Base-by-base conservation (phyloP, 2,797 vertebrate species). In the Coluber constrictor region DNA sequence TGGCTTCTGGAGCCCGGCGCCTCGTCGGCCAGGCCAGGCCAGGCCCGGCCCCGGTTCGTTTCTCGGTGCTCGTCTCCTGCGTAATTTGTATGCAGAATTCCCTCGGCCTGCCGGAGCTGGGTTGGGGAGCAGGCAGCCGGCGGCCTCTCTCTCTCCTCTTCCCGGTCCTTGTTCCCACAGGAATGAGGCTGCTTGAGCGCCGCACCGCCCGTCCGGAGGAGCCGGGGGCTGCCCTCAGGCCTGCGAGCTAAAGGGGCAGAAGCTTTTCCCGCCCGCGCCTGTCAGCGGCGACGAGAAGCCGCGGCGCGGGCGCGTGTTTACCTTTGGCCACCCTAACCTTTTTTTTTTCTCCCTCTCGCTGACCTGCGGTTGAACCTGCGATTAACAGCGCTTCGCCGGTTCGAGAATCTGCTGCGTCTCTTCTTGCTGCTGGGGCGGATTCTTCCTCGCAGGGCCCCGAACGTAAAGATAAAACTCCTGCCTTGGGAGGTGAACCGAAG, bases 291-390 rank as follows among this genome's bases (percentile, higher is more conserved):
- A 18, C 25, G 5, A 51, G 47, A 1, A 29, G 47, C 59, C 6
- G 66, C 37, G 37, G 27, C 11, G 20, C 9, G 95, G 97, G 3
- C 25, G 92, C 87, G 83, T 97, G 97, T 98, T 98, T 97, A 97
- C 97, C 97, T 97, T 97, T 95, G 92, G 93, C 96, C 94, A 97
- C 98, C 98, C 98, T 98, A 98, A 98, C 98, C 97, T 97, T 96
- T 96, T 95, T 96, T 95, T 0, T 95, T 3, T 0, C 96, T 94
- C 93, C 95, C 66, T 13, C 93, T 95, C 94, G 95, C 96, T 99
- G 98, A 99, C 98, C 98, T 95, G 93, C 32, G 98, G 96, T 98
- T 99, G 98, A 99, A 99, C 98, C 97, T 97, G 66, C 94, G 60
- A 94, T 96, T 32, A 96, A 96, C 95, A 89, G 95, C 97, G 97